Base-by-base conservation (phyloP, 2,113 vertebrate species). In the Psilopsiagon aurifrons region DNA sequence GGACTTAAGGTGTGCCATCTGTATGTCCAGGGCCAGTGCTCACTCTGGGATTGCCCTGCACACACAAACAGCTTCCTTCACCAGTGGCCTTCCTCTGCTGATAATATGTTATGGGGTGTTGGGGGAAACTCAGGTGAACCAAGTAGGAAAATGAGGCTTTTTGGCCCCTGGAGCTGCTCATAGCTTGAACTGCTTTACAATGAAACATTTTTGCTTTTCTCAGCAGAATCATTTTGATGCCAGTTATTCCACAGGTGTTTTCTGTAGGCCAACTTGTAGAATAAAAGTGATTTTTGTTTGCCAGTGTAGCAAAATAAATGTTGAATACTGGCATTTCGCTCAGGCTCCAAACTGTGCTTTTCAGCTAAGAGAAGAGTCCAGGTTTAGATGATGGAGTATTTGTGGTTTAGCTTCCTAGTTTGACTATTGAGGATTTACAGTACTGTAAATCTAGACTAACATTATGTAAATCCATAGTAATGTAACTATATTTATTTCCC, bases 401-500 rank as follows among this genome's bases (percentile, higher is more conserved):
- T 90, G 74, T 82, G 74, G 31, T 89, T 93, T 92, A 85, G 67
- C 54, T 91, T 87, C 83, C 41, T 78, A 57, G 60, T 83, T 94
- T 37, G 76, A 57, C 80, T 93, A 29, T 12, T 68, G 60, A 90
- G 73, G 57, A 88, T 87, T 94, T 93, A 85, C 59, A 79, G 70
- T 76, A 62, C 74, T 83, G 86, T 79, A 94, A 95, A 94, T 86
- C 84, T 44, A 79, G 74, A 79, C 47, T 76, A 82, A 91, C 0
- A 0, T 64, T 20, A 81, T 89, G 80, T 88, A 89, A 92, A 96
- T 89, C 88, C 77, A 43, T 64, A 82, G 69, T 69, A 89, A 88
- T 92, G 66, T 73, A 64, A 66, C 86, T 66, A 14, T 92, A 74
- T 96, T 95, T 94, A 86, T 89, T 94, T 91, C 78, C 28, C 55